Conservation (phyloP, 1,140 invertebrate species). For the Pogonomyrmex californicus region DNA sequence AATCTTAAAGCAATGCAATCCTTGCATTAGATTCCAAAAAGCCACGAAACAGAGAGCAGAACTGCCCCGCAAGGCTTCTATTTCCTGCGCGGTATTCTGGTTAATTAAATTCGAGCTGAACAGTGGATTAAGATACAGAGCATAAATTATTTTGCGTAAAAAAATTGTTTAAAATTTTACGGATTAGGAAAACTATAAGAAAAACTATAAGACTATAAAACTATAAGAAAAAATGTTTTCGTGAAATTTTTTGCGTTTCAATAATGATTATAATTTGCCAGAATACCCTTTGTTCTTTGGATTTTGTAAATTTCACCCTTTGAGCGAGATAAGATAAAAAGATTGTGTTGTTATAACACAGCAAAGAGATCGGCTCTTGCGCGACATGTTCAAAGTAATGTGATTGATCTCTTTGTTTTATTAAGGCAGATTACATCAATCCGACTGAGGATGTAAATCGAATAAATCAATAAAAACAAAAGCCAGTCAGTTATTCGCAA, state of each 20-base stretch:
- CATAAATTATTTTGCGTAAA: background rate
- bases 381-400: constrained; percentile 12
- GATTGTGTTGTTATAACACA: constrained; percentile 37
- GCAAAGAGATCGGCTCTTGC: constrained; percentile 49
- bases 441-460: constrained; percentile 23
- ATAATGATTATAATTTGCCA: constrained; percentile 41
- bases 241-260: background rate
- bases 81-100: constrained; percentile 55
- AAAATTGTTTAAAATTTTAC: background rate
- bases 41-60: constrained; percentile 62
- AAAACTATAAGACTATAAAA: too few relatives aligned
- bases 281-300: constrained; percentile 40
- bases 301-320: constrained; percentile 37
- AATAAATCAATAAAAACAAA: constrained; percentile 29
- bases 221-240: background rate
- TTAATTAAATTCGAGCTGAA: constrained; percentile 36
- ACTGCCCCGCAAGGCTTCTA: constrained; percentile 71
- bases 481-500: constrained; percentile 60
- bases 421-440: constrained; percentile 37
- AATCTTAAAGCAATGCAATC: constrained; percentile 67
- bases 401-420: constrained; percentile 29
- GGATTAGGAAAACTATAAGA: background rate
- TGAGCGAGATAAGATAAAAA: constrained; percentile 27
- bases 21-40: constrained; percentile 68
- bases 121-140: too few relatives aligned